These are phyloP conservation scores for Lamproptera curius DNA, from an alignment of 2,888 invertebrate genomes.

Conservation along the genomic window DNA sequence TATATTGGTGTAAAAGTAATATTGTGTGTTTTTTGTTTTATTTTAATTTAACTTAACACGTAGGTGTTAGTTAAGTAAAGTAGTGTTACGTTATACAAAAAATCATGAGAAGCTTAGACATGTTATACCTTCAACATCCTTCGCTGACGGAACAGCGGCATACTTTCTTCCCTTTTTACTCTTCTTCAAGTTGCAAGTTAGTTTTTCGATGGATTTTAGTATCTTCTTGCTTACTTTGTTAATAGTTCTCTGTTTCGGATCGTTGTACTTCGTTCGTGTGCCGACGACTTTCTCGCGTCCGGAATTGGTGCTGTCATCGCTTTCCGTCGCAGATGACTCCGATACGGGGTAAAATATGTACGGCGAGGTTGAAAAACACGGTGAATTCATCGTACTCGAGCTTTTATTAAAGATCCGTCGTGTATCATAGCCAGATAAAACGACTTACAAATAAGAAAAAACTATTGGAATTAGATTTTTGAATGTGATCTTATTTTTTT, in stretches of 20 bases:
- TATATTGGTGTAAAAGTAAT: no score
- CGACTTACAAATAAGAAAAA: no score
- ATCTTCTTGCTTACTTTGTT: conserved; percentile 74
- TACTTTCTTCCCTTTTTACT: conserved; percentile 49
- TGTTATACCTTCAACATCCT: conserved; percentile 24
- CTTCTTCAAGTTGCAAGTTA: conserved; percentile 64
- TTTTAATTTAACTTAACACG: no score
- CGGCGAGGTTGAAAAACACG: conserved; percentile 59
- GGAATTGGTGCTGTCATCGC: conserved; percentile 63
- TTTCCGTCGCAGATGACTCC: conserved; percentile 67
- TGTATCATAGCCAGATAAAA: no score
- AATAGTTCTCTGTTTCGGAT: conserved; percentile 70
- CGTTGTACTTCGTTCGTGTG: conserved; percentile 65
- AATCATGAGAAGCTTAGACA: no score
- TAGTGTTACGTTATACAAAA: no score
- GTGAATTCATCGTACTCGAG: conserved; percentile 54
- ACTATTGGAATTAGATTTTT: no score
- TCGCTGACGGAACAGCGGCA: conserved; percentile 27
- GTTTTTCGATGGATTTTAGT: conserved; percentile 62
- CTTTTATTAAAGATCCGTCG: no score
- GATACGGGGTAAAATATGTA: conserved; percentile 69
- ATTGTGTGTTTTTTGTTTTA: no score
- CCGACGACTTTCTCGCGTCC: conserved; percentile 59
- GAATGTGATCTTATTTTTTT: no score
- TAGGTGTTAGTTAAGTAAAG: no score